Percentiles rank a stretch among this genome's conserved stretches.
These are phyloP conservation scores for Ephialtes manifestator DNA, from an alignment of 2,888 invertebrate species.

Conservation along the genomic window DNA sequence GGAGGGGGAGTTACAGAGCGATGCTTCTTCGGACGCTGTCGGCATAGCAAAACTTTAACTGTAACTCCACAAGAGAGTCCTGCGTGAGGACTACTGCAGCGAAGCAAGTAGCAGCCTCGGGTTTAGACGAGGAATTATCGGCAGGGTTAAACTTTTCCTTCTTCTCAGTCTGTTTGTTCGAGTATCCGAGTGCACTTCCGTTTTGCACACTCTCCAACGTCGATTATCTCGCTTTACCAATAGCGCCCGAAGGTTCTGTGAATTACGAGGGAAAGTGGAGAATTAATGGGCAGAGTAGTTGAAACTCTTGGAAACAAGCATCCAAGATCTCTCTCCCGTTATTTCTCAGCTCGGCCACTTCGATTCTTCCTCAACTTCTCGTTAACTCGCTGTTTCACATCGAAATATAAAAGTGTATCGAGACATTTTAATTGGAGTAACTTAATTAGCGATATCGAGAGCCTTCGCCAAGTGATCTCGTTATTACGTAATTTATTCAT, in stretches of 20 bases:
- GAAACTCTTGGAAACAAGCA: slow-evolving; percentile 14
- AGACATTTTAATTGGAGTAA: slow-evolving; percentile 20
- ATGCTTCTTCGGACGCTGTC: slow-evolving; percentile 18
- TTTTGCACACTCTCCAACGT: slow-evolving; percentile 10
- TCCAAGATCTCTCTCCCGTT: background rate
- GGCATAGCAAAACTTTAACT: slow-evolving; percentile 1
- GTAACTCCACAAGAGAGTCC: background rate
- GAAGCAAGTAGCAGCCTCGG: background rate
- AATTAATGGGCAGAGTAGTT: slow-evolving; percentile 17
- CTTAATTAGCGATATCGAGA: slow-evolving; percentile 49
- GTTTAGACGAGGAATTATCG: slow-evolving; percentile 37
- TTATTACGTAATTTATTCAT: slow-evolving; percentile 46
- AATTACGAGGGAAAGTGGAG: slow-evolving; percentile 27
- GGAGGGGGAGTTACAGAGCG: background rate
- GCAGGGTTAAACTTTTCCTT: slow-evolving; percentile 43
- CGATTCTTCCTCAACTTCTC: slow-evolving; percentile 4
- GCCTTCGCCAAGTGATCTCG: slow-evolving; percentile 15
- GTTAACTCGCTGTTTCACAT: slow-evolving; percentile 1
- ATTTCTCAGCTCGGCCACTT: slow-evolving; percentile 2
- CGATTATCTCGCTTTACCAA: slow-evolving; percentile 36
- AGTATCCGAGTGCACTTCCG: slow-evolving; percentile 44
- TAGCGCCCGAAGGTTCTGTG: background rate
- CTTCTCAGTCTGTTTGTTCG: slow-evolving; percentile 11
- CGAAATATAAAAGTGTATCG: slow-evolving; percentile 3
- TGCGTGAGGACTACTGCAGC: background rate